Conservation (phyloP, 2,888 invertebrate genomes). For the Lepetodrilus schrolli region DNA sequence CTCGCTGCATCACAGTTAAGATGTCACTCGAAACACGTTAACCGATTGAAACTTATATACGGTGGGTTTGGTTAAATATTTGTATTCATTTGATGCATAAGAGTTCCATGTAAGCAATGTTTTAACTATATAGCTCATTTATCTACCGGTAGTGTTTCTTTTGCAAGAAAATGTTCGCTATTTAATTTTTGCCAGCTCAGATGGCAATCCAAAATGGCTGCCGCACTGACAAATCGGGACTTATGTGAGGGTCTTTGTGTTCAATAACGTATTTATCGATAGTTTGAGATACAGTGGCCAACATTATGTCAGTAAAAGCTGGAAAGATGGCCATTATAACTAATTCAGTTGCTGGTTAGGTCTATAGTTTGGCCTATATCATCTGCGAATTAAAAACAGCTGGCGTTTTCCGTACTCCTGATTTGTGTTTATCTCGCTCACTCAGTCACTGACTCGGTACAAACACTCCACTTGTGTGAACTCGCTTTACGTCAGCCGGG, state of each 20-base stretch:
- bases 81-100: constrained; percentile 3
- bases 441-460: no score
- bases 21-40: background rate
- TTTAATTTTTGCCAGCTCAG: background rate
- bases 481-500: constrained; percentile 1
- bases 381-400: constrained; percentile 33
- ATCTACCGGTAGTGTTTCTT: background rate
- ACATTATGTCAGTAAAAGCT: background rate
- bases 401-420: constrained; percentile 11
- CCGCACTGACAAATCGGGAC: constrained; percentile 8
- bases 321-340: background rate
- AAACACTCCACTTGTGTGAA: constrained; percentile 25
- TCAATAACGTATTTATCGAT: constrained; percentile 8
- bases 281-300: background rate
- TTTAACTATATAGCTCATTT: background rate
- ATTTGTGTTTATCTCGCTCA: constrained; percentile 26
- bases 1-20: constrained; percentile 26
- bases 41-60: constrained; percentile 8
- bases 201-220: constrained; percentile 26
- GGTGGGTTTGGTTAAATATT: constrained; percentile 9
- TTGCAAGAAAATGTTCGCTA: constrained; percentile 24
- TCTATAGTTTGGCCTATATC: background rate
- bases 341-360: background rate
- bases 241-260: constrained; percentile 16
- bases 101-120: background rate